phyloP scores from a whole-genome alignment of 2,113 vertebrate species.

The Rhinoptilus africanus region DNA sequence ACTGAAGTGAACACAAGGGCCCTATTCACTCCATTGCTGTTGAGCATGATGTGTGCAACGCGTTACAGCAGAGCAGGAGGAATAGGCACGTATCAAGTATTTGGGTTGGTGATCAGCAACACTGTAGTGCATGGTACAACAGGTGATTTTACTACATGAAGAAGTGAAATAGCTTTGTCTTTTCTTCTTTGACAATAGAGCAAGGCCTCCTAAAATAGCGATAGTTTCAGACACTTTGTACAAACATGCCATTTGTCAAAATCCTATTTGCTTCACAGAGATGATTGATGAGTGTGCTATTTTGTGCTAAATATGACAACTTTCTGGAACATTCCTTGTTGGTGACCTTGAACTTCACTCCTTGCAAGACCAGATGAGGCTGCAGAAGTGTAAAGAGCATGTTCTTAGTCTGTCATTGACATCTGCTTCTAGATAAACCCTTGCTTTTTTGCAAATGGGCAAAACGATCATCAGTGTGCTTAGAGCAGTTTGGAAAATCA shows the following conservation, averaged over 20 bases:
- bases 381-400: neutral
- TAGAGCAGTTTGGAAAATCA: neutral
- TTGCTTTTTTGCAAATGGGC: neutral
- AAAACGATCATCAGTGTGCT: neutral
- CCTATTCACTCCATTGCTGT: fast-evolving
- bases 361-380: neutral
- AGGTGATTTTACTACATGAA: neutral
- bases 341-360: constrained; percentile 3
- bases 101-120: neutral
- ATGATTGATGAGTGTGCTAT: constrained; percentile 21
- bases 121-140: neutral
- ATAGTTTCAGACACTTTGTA: neutral
- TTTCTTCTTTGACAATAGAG: neutral
- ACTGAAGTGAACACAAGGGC: neutral
- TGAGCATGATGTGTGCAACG: neutral
- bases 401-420: neutral
- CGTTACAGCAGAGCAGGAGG: neutral
- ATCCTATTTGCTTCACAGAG: neutral
- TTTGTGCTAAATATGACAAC: constrained; percentile 36
- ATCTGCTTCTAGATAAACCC: neutral
- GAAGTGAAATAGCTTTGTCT: neutral
- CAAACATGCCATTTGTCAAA: constrained; percentile 26
- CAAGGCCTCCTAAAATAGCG: constrained; percentile 14
- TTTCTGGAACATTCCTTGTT: constrained; percentile 35
- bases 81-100: neutral